Evolutionary conservation across 2,888 invertebrate genomes (phyloP), one percentile per base, ranked within the genome.

Genomic region (Acheta domesticus): DNA sequence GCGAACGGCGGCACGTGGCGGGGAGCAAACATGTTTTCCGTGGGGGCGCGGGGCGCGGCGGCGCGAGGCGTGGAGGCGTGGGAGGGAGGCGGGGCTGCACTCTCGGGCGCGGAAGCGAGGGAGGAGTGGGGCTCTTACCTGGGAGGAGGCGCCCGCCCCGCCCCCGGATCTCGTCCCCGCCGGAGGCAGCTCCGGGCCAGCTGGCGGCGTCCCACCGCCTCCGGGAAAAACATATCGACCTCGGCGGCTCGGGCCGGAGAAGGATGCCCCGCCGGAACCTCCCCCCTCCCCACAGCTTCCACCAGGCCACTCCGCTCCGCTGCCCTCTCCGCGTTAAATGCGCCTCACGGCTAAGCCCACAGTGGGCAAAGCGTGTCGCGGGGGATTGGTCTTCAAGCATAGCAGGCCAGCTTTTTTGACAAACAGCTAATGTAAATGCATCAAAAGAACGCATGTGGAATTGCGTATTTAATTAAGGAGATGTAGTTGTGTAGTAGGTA

Each of bases 161-260:
- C 62, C 62, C 62, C 62, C 14, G 62, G n/a, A n/a, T n/a, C 62
- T n/a, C 62, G n/a, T 3, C 62, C 4, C 3, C 62, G 16, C 62
- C n/a, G n/a, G 14, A n/a, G n/a, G 62, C 62, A 62, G 62, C 62
- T n/a, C 62, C n/a, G n/a, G 14, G 62, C 62, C 62, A 62, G 62
- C 62, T 62, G 62, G 62, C n/a, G 62, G 62, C 62, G 62, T 62
- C 62, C 62, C 62, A 62, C 62, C 62, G 62, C 62, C 14, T 62
- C 62, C 16, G 62, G 16, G 62, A 62, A 62, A 62, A 62, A 62
- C 62, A 62, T 62, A 62, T 62, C 62, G 62, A 62, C 62, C 62
- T 62, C 14, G 16, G 36, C 36, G 16, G 16, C n/a, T 3, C 14
- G 62, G 12, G 5, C 62, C 62, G 62, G 62, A 62, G 62, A 62